Percentiles rank a stretch among this genome's conserved stretches.
Conservation (phyloP, 1,140 invertebrate species). For the Cryptotermes secundus region DNA sequence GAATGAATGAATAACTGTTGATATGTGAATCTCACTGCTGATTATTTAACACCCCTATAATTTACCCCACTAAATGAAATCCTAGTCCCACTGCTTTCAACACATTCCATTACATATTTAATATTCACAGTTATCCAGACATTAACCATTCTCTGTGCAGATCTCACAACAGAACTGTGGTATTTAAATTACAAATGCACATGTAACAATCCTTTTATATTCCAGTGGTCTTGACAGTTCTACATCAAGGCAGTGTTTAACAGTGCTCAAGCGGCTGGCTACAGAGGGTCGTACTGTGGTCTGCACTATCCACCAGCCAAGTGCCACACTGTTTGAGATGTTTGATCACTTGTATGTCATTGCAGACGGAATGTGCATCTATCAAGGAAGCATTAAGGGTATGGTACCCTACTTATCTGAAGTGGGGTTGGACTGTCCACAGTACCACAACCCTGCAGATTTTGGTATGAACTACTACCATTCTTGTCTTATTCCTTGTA, state of each 20-base stretch:
- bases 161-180: no score
- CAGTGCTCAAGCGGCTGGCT: slow-evolving; percentile 57
- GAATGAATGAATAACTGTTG: no score
- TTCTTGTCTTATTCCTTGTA: background rate
- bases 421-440: slow-evolving; percentile 39
- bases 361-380: slow-evolving; percentile 59
- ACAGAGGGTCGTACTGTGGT: slow-evolving; percentile 71
- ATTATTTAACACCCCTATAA: no score
- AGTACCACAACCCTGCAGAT: slow-evolving; percentile 44
- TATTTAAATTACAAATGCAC: background rate
- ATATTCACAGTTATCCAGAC: no score
- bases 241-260: slow-evolving; percentile 66
- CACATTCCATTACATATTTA: no score
- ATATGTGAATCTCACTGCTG: no score
- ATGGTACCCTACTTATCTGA: slow-evolving; percentile 53
- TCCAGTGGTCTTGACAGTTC: slow-evolving; percentile 73
- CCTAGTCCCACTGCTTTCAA: no score
- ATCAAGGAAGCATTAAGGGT: slow-evolving; percentile 51
- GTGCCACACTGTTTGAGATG: slow-evolving; percentile 71
- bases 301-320: slow-evolving; percentile 83
- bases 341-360: slow-evolving; percentile 71
- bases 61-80: no score
- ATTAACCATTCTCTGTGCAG: no score
- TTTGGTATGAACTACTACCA: slow-evolving; percentile 39
- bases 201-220: background rate